Evolutionary conservation across 2,113 vertebrate species (phyloP).

Genomic region (Psittacula cyanocephala): DNA sequence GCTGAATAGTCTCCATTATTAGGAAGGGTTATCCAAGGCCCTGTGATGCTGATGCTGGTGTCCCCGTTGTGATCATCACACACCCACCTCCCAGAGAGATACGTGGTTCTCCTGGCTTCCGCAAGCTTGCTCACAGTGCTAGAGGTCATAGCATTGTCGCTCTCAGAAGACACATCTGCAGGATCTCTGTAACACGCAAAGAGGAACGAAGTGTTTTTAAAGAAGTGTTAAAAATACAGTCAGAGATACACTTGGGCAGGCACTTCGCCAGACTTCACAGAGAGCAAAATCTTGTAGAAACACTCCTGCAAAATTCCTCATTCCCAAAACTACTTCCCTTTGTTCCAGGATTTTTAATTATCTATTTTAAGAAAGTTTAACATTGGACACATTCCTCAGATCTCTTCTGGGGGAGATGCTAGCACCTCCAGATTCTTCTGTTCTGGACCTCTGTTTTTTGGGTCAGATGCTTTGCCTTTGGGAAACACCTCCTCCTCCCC

Average conservation of each 20-base stretch:
- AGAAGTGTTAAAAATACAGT: background rate
- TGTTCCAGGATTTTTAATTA: background rate
- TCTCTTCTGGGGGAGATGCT: background rate
- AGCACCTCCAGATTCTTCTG: background rate
- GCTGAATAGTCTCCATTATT: constrained; percentile 96
- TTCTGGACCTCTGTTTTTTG: background rate
- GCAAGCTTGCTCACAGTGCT: constrained; percentile 97
- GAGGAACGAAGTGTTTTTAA: background rate
- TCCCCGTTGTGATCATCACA: constrained; percentile 97
- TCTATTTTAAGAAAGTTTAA: background rate
- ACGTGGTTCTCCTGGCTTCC: constrained; percentile 92
- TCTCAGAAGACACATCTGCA: constrained; percentile 84
- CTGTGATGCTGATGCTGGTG: constrained; percentile 93
- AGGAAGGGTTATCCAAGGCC: constrained; percentile 88
- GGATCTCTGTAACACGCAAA: constrained; percentile 82
- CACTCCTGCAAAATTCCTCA: background rate
- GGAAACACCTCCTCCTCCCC: background rate
- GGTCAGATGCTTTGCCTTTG: background rate
- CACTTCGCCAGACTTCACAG: background rate
- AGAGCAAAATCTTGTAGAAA: background rate
- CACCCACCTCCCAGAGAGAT: constrained; percentile 96
- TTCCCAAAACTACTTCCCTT: background rate
- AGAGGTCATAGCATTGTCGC: constrained; percentile 88
- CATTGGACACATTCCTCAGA: background rate
- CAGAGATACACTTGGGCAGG: fast-evolving